Conservation (phyloP, 2,113 vertebrate species). For the Poeciliopsis prolifica region DNA sequence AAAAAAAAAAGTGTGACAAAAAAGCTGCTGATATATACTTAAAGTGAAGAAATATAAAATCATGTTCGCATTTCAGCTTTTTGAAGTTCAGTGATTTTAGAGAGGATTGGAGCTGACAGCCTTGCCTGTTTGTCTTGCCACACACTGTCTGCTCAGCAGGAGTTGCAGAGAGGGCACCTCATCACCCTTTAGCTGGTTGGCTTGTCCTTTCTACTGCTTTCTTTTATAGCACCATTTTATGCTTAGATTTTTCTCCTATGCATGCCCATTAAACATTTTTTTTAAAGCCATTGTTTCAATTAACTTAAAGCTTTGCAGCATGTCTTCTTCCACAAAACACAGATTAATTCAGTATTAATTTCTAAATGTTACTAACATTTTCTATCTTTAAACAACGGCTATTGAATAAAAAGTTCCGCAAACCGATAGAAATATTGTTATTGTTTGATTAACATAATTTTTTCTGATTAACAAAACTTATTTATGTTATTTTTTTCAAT, state of each 20-base stretch:
- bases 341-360: neutral
- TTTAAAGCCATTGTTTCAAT: too few relatives aligned
- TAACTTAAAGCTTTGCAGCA: too few relatives aligned
- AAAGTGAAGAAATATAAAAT: slow-evolving; percentile 25
- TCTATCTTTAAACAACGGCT: neutral
- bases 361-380: neutral
- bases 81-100: slow-evolving; percentile 17
- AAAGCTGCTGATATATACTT: slow-evolving; percentile 11
- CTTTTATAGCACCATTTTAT: neutral
- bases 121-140: slow-evolving; percentile 20
- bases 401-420: neutral
- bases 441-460: neutral
- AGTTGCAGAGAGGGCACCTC: slow-evolving; percentile 3
- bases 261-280: too few relatives aligned
- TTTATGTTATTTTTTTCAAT: neutral
- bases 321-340: too few relatives aligned
- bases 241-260: neutral
- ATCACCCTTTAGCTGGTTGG: slow-evolving; percentile 22
- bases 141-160: slow-evolving; percentile 18
- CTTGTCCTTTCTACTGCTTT: neutral
- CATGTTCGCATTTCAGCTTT: slow-evolving; percentile 25
- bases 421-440: neutral
- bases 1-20: neutral
- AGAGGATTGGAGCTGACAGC: slow-evolving; percentile 15
- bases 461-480: neutral